Evolutionary conservation across 1,140 invertebrate species (phyloP).

Genomic region (Calliopsis andreniformis): DNA sequence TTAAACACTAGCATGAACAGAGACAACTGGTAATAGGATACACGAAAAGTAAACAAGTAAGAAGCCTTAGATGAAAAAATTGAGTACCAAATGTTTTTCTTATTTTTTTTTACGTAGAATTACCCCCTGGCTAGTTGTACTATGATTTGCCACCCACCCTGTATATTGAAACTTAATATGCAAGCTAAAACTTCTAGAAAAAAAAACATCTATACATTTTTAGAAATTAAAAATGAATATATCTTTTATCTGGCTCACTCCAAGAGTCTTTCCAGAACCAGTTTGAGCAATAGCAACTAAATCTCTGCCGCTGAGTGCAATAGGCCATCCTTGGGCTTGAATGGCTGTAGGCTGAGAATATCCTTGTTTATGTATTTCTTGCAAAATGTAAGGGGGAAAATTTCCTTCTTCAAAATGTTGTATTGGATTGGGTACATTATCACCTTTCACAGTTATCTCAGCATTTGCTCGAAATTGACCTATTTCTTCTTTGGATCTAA

Average conservation of each 20-base stretch:
- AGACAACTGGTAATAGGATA: too few species aligned
- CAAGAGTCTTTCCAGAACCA: conserved; percentile 86
- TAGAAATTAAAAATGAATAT: conserved; percentile 76
- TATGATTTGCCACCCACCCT: too few species aligned
- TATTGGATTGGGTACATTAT: conserved; percentile 84
- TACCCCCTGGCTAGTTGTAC: too few species aligned
- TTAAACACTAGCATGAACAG: too few species aligned
- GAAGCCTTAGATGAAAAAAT: too few species aligned
- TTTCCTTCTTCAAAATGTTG: conserved; percentile 85
- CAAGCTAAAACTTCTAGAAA: background rate
- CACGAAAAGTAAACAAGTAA: too few species aligned
- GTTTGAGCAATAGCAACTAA: conserved; percentile 90
- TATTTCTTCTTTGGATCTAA: conserved; percentile 82
- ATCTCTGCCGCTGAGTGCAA: conserved; percentile 87
- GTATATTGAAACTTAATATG: background rate
- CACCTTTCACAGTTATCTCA: conserved; percentile 84
- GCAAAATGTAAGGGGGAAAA: conserved; percentile 83
- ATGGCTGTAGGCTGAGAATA: conserved; percentile 86
- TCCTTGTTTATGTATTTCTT: conserved; percentile 82
- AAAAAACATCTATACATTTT: background rate
- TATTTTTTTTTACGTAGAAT: too few species aligned
- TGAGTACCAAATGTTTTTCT: too few species aligned
- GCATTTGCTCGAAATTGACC: conserved; percentile 80
- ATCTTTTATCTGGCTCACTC: conserved; percentile 85
- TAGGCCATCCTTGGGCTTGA: conserved; percentile 87